Base-by-base conservation (phyloP, 2,888 invertebrate species). In the Corythucha ciliata region DNA sequence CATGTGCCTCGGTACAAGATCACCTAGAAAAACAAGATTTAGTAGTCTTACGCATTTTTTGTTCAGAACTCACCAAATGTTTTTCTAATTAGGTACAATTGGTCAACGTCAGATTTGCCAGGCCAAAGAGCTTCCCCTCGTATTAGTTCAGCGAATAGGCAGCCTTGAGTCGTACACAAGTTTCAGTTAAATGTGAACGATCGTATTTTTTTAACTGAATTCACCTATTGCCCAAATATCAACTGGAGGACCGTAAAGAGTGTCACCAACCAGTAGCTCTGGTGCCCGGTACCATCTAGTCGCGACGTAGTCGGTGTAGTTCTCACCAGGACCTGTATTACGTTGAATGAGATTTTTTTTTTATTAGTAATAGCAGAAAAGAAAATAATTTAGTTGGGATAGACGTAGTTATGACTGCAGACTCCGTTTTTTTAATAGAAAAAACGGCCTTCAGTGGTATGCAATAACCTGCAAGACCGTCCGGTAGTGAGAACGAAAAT, bases 241-340 rank as follows among this genome's bases (percentile, higher is more conserved):
- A 1, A 98, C 93, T 0, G 91, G 85, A 1, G 86, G 81, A 57
- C 88, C 83, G 64, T 89, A 90, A 69, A 85, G 81, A 16, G 93
- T 93, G 69, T 98, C 97, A 0, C 97, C 98, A 0, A 98, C 97
- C 40, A 98, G 75, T 21, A 98, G 74, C 68, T 98, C 97, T 0
- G 97, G 97, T 4, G 94, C 89, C 55, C 98, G 76, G 73, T 98
- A 98, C 97, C 97, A 98, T 48, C 97, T 76, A 29, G 98, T 98
- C 37, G 97, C 97, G 59, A 98, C 98, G 69, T 98, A 98, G 71
- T 98, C 98, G 48, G 97, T 98, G 69, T 96, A 98, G 68, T 92
- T 90, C 74, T 97, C 97, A 1, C 90, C 93, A 1, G 94, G 92
- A 70, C 83, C 88, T 81, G 69, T 18, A 70, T n/a, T n/a, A n/a